A percentile compares a stretch with the other conserved stretches of the same genome.
These are phyloP conservation scores for Tetragnatha versicolor DNA, from an alignment of 1,140 invertebrate genomes.

Conservation along the genomic window DNA sequence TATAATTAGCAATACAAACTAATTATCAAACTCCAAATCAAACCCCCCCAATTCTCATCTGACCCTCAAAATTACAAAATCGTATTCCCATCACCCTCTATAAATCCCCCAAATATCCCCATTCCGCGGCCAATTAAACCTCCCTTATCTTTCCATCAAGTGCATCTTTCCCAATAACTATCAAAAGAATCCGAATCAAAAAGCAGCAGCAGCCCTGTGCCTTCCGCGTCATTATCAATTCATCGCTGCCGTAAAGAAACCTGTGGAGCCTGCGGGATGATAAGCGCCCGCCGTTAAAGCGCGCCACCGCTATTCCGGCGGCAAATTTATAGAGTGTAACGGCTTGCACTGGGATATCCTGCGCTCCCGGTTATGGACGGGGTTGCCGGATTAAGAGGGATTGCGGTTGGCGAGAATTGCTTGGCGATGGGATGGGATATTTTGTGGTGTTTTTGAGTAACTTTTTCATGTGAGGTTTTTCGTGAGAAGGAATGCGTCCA, in stretches of 20 bases:
- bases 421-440: neutral
- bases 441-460: neutral
- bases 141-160: no score
- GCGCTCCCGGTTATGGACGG: slow-evolving; percentile 41
- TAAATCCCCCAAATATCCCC: no score
- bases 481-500: no score
- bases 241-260: slow-evolving; percentile 49
- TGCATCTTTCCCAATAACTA: no score
- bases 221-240: neutral
- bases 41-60: no score
- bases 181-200: neutral
- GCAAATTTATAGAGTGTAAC: slow-evolving; percentile 56
- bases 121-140: no score
- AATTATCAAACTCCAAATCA: no score
- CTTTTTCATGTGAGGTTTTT: neutral
- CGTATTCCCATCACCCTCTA: no score
- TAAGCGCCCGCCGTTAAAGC: slow-evolving; percentile 47
- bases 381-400: slow-evolving; percentile 36
- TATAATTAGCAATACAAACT: no score
- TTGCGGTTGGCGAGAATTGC: neutral
- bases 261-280: slow-evolving; percentile 49
- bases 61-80: no score
- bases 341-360: slow-evolving; percentile 46
- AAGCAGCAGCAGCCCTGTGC: neutral
- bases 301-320: slow-evolving; percentile 38